A percentile compares a stretch with the other conserved stretches of the same genome.
Conservation (phyloP, 2,113 vertebrate species). For the Pelecanoides urinatrix region DNA sequence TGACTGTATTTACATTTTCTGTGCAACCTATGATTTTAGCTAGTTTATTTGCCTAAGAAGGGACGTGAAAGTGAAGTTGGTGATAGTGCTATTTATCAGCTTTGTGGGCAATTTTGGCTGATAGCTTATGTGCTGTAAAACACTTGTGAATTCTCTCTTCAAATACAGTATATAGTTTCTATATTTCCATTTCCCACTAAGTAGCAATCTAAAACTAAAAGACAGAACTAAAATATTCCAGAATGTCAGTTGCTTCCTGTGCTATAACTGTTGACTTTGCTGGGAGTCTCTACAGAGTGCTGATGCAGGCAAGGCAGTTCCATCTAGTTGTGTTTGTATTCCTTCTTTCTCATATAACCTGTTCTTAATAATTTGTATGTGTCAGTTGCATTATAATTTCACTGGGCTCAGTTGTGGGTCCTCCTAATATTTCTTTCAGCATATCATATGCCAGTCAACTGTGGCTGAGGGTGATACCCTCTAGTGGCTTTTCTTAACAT, state of each 20-base stretch:
- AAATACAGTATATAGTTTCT: background rate
- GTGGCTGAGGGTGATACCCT: background rate
- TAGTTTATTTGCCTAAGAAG: background rate
- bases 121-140: background rate
- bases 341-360: background rate
- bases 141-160: background rate
- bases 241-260: background rate
- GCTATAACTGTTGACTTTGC: background rate
- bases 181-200: background rate
- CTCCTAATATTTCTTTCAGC: background rate
- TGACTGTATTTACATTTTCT: background rate
- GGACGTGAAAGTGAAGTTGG: background rate
- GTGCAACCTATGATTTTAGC: background rate
- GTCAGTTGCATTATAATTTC: background rate
- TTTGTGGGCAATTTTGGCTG: background rate
- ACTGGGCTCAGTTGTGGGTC: background rate
- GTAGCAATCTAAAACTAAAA: background rate
- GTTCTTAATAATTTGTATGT: background rate
- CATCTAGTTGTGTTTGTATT: background rate
- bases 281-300: background rate
- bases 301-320: background rate
- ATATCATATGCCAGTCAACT: background rate
- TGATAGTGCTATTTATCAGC: background rate
- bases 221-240: background rate
- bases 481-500: background rate